These are phyloP conservation scores for Heptranchias perlo DNA, from an alignment of 2,113 vertebrate genomes.

Conservation along the genomic window DNA sequence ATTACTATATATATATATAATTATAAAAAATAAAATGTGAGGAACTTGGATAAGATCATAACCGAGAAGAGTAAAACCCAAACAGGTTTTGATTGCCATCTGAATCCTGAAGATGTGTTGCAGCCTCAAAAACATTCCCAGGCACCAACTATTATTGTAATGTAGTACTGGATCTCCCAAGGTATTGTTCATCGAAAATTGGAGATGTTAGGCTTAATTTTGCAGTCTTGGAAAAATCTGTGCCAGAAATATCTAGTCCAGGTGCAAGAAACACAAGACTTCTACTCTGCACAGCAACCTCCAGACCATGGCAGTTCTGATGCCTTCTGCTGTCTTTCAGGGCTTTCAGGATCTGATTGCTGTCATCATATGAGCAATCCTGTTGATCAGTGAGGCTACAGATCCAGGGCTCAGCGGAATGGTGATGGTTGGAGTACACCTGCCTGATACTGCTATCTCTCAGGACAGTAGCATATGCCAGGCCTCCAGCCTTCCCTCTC, in stretches of 20 bases:
- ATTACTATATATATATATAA: not conserved
- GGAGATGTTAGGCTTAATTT: not conserved
- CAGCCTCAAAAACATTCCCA: not conserved
- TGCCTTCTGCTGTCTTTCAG: too few species aligned
- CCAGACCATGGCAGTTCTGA: not conserved
- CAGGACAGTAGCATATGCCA: not conserved
- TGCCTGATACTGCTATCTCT: not conserved
- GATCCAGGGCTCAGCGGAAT: not conserved
- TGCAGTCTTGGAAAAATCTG: not conserved
- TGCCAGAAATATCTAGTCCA: not conserved
- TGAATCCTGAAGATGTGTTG: not conserved
- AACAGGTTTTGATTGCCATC: not conserved
- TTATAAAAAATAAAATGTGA: not conserved
- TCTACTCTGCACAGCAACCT: not conserved
- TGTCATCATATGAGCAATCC: too few species aligned
- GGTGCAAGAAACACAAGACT: not conserved
- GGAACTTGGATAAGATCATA: not conserved
- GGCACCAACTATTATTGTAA: not conserved
- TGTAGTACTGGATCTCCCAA: not conserved
- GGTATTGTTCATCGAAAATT: not conserved
- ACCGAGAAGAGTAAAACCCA: not conserved
- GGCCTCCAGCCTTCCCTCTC: not conserved
- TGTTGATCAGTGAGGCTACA: not conserved
- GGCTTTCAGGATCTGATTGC: not conserved
- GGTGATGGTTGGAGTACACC: not conserved